These are phyloP conservation scores for Scaptomyza cyrtandrae DNA, from an alignment of 2,888 invertebrate genomes.

Conservation along the genomic window DNA sequence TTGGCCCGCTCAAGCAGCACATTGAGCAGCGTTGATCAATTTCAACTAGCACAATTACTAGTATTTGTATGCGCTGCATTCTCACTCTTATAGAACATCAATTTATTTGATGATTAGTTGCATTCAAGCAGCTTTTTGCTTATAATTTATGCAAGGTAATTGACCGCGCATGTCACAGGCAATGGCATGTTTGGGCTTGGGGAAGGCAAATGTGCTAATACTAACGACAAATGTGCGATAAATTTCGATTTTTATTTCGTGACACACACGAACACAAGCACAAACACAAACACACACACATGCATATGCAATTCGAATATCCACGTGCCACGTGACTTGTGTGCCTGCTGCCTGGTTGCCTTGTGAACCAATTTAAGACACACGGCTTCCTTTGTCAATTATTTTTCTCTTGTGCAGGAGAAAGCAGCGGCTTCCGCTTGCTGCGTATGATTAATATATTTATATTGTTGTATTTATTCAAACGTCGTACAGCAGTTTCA, in stretches of 20 bases:
- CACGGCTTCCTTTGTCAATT: constrained; percentile 20
- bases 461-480: constrained; percentile 12
- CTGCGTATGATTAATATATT: constrained; percentile 58
- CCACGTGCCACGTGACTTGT: constrained; percentile 1
- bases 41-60: too few species aligned
- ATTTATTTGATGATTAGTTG: too few species aligned
- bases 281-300: constrained; percentile 30
- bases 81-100: too few species aligned
- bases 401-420: constrained; percentile 19
- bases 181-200: too few species aligned
- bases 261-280: constrained; percentile 27
- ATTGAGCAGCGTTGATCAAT: too few species aligned
- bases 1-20: too few species aligned
- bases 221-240: too few species aligned
- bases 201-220: too few species aligned
- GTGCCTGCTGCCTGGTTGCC: not conserved
- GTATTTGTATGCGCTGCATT: too few species aligned
- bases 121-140: constrained; percentile 3
- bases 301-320: constrained; percentile 8
- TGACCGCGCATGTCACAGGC: constrained; percentile 25
- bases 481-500: not conserved
- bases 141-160: constrained; percentile 45
- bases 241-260: constrained; percentile 46
- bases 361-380: constrained; percentile 5
- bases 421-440: constrained; percentile 36